Conservation (phyloP, 2,888 invertebrate genomes). For the Scaptomyza polygonia region DNA sequence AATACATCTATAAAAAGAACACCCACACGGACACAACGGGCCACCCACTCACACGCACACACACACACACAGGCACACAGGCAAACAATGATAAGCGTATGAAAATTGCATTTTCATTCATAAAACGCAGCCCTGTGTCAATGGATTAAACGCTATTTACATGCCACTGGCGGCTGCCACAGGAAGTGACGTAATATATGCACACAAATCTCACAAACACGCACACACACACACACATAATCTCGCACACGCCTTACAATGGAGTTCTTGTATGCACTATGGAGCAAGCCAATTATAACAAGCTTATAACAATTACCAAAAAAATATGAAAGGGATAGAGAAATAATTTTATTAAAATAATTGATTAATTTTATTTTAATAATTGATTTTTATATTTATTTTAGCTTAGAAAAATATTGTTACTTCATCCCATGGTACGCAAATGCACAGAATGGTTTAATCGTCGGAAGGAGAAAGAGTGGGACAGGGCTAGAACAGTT, state of each 20-base stretch:
- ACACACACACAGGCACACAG: background rate
- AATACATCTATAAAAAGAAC: background rate
- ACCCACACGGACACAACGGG: background rate
- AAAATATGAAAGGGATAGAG: too few relatives aligned
- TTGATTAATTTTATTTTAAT: background rate
- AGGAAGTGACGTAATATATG: conserved; percentile 47
- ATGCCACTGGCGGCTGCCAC: conserved; percentile 30
- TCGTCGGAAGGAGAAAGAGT: background rate
- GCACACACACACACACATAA: background rate
- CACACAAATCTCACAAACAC: conserved; percentile 12
- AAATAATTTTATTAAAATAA: too few relatives aligned
- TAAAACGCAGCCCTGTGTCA: conserved; percentile 41
- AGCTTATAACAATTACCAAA: too few relatives aligned
- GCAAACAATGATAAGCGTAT: conserved; percentile 1
- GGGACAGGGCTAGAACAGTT: background rate
- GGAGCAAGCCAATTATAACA: too few relatives aligned
- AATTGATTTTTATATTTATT: too few relatives aligned
- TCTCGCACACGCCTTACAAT: too few relatives aligned
- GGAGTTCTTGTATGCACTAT: background rate
- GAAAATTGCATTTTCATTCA: conserved; percentile 40
- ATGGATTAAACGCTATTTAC: conserved; percentile 35
- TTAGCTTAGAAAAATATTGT: too few relatives aligned
- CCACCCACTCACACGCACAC: conserved; percentile 2
- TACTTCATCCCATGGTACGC: background rate
- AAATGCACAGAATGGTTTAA: background rate